These are phyloP conservation scores for Anisognathus igniventris DNA, from an alignment of 2,797 vertebrate genomes.

Conservation along the genomic window DNA sequence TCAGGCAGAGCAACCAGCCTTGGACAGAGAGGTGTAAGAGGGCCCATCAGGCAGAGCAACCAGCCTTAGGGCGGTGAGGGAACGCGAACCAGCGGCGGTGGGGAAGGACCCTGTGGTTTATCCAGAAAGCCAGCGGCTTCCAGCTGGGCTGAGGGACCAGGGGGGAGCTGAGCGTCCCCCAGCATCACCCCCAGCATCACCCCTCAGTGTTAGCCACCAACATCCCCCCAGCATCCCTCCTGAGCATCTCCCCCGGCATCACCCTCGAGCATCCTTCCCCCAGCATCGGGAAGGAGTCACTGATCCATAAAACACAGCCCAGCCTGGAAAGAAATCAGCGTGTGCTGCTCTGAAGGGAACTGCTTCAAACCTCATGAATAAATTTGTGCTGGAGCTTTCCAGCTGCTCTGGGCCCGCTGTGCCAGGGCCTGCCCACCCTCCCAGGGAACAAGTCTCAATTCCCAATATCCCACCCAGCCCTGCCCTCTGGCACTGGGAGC, in stretches of 20 bases:
- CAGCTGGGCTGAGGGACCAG: fast-evolving
- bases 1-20: too few species aligned
- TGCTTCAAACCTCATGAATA: fast-evolving
- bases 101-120: background rate
- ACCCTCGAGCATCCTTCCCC: too few species aligned
- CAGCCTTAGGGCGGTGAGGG: background rate
- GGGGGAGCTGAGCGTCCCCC: fast-evolving
- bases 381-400: background rate
- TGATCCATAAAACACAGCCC: background rate
- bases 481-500: background rate
- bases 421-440: background rate
- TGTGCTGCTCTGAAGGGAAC: background rate
- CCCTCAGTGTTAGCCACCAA: fast-evolving
- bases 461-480: fast-evolving
- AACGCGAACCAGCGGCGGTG: background rate
- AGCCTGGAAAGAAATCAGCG: fast-evolving
- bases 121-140: background rate
- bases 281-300: fast-evolving
- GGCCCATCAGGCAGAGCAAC: too few species aligned
- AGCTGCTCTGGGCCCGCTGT: background rate
- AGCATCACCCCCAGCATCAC: too few species aligned
- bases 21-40: too few species aligned
- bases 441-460: background rate
- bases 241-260: too few species aligned
- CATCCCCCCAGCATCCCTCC: too few species aligned